Percentiles rank a stretch among this genome's conserved stretches.
phyloP scores from a whole-genome alignment of 2,113 vertebrate genomes.

The Poecilia latipinna region DNA sequence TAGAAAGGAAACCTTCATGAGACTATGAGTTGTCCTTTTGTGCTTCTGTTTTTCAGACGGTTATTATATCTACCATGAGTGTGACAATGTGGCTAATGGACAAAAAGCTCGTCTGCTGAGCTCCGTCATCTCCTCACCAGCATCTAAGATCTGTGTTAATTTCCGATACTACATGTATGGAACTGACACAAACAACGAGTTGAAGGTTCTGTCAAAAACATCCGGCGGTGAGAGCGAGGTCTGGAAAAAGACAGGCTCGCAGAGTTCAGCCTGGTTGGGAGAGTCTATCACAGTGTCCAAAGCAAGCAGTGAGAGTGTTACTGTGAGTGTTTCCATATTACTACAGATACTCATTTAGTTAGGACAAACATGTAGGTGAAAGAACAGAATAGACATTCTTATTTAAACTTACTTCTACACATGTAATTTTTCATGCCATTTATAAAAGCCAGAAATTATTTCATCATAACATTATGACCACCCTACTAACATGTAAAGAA shows the following conservation, averaged over 20 bases:
- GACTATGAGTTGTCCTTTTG: not conserved
- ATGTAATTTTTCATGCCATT: too few relatives aligned
- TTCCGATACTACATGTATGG: constrained; percentile 85
- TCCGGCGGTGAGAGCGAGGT: constrained; percentile 43
- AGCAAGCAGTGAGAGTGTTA: constrained; percentile 50
- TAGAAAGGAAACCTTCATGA: not conserved
- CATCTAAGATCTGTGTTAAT: constrained; percentile 76
- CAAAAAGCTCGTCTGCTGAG: constrained; percentile 76
- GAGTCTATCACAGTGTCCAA: constrained; percentile 71
- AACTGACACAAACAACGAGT: not conserved
- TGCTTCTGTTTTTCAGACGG: constrained; percentile 65
- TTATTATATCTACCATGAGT: constrained; percentile 82
- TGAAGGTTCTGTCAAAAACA: constrained; percentile 71
- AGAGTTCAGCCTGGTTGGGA: constrained; percentile 81
- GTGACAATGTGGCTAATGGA: constrained; percentile 68
- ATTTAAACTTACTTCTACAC: too few relatives aligned
- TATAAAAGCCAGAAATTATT: too few relatives aligned
- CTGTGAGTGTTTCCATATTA: constrained; percentile 68
- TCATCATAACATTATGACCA: too few relatives aligned
- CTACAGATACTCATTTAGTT: not conserved
- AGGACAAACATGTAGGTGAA: not conserved
- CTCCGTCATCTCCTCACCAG: constrained; percentile 57
- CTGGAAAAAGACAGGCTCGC: constrained; percentile 75
- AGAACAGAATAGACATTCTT: not conserved
- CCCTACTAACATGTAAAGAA: too few relatives aligned